phyloP scores from a whole-genome alignment of 2,113 vertebrate genomes.

The Sterrhoptilus dennistouni region DNA sequence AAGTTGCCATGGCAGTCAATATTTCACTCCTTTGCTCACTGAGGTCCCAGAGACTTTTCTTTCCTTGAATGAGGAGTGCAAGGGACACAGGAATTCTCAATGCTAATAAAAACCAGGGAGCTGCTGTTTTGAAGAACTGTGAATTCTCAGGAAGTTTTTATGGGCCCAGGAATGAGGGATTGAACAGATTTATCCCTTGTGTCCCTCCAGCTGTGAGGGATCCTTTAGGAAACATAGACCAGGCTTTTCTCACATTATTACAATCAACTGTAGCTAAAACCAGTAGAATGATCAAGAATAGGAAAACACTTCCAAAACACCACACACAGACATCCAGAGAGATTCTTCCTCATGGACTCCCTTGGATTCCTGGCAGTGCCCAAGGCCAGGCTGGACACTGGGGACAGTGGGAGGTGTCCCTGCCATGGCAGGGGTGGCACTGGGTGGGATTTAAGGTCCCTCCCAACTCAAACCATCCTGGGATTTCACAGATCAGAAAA shows the following conservation, averaged over 20 bases:
- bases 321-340: neutral
- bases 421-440: neutral
- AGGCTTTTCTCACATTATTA: neutral
- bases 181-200: neutral
- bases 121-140: neutral
- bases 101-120: neutral
- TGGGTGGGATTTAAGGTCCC: rapidly evolving
- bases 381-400: rapidly evolving
- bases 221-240: neutral
- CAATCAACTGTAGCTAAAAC: neutral
- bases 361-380: neutral
- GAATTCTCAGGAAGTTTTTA: neutral
- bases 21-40: neutral
- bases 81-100: neutral
- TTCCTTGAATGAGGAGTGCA: neutral
- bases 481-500: neutral
- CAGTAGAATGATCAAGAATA: neutral
- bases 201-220: neutral
- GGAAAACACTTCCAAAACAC: neutral
- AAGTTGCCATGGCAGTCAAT: neutral
- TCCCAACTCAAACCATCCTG: neutral
- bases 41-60: neutral
- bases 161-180: neutral
- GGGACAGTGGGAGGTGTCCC: neutral
- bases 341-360: neutral